Conservation (phyloP, 2,888 invertebrate genomes). For the Dioctria linearis region DNA sequence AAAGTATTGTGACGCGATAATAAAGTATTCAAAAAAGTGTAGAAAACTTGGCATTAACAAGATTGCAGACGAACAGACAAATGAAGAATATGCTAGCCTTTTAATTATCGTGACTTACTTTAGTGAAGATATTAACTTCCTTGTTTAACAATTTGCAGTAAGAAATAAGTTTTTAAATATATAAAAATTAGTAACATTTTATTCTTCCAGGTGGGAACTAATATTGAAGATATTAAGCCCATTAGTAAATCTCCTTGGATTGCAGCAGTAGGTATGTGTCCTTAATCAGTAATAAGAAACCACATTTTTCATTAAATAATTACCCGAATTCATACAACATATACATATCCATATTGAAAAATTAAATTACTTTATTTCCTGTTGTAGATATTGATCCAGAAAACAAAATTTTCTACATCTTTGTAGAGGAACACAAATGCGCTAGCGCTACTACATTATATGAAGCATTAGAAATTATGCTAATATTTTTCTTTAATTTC, state of each 20-base stretch:
- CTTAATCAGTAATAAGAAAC: not conserved
- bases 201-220: not conserved
- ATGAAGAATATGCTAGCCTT: not conserved
- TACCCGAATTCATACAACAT: no score
- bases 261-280: not conserved
- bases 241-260: conserved; percentile 15
- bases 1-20: not conserved
- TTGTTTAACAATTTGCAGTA: conserved; percentile 8
- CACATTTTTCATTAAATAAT: no score
- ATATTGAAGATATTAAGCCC: not conserved
- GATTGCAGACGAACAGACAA: not conserved
- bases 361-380: not conserved
- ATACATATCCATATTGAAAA: not conserved
- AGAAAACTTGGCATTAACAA: not conserved
- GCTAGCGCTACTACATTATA: not conserved
- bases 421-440: not conserved
- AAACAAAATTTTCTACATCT: conserved; percentile 11
- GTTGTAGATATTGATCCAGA: not conserved
- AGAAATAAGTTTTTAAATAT: not conserved
- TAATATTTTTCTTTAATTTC: conserved; percentile 23
- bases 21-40: not conserved
- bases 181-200: not conserved
- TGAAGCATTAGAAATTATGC: conserved; percentile 2
- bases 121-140: not conserved
- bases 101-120: not conserved